Evolutionary conservation across 2,797 vertebrate genomes (phyloP).

Genomic region (Bradypus variegatus): DNA sequence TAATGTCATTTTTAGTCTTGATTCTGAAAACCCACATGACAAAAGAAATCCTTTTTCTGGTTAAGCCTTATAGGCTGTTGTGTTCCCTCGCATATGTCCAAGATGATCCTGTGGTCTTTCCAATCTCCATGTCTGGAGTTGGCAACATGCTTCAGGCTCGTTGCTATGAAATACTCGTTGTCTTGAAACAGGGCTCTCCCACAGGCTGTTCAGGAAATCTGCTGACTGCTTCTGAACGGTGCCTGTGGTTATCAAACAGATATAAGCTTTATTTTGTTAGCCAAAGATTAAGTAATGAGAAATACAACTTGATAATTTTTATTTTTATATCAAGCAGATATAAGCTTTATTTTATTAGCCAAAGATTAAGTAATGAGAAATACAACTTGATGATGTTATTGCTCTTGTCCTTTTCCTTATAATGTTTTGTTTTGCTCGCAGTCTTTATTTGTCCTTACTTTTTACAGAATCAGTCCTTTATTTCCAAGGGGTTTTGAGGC

Average conservation of each 20-base stretch:
- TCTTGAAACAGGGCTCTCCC: not conserved
- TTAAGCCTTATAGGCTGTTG: not conserved
- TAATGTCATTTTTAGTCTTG: not conserved
- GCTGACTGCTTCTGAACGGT: not conserved
- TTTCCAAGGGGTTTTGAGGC: not conserved
- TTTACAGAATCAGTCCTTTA: not conserved
- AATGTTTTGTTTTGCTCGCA: not conserved
- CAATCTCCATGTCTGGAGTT: not conserved
- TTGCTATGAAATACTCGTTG: not conserved
- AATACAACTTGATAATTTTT: too few relatives aligned
- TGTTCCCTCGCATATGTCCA: not conserved
- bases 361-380: constrained; percentile 13
- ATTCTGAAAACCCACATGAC: not conserved
- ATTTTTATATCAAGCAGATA: not conserved
- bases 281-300: too few relatives aligned
- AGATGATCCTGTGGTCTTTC: not conserved
- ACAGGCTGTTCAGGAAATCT: not conserved
- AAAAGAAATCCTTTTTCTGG: not conserved
- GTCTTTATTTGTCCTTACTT: constrained; percentile 3
- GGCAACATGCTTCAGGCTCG: not conserved
- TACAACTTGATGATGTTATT: not conserved
- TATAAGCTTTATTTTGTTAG: not conserved
- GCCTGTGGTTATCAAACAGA: not conserved
- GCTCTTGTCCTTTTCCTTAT: not conserved
- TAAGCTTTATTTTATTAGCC: not conserved